Percentiles rank a stretch among this genome's conserved stretches.
Evolutionary conservation across 37 sponge, comb jelly and placozoan genomes (phyloP).

Genomic region (Halichondria panicea): DNA sequence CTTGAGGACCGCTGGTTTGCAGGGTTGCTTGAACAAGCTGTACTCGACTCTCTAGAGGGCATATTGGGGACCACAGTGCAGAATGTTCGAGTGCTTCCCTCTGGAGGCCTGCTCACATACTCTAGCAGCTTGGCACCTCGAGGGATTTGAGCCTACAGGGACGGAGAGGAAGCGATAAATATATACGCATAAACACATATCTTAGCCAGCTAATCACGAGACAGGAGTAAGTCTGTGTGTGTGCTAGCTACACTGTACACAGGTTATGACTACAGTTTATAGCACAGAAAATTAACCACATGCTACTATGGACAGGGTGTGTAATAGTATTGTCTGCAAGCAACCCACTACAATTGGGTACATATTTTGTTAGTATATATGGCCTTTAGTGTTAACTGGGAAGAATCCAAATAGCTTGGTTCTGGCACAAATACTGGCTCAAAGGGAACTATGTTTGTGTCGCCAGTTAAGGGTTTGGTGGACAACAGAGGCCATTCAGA

Average conservation of each 20-base stretch:
- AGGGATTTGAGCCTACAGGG: conserved; percentile 75
- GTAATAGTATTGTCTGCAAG: too few species aligned
- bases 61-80: conserved; percentile 79
- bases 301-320: too few species aligned
- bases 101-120: conserved; percentile 75
- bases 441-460: too few species aligned
- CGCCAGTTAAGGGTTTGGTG: too few species aligned
- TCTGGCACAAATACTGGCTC: too few species aligned
- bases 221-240: not conserved
- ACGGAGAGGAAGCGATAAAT: not conserved
- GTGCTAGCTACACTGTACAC: not conserved
- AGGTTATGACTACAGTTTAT: too few species aligned
- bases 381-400: too few species aligned
- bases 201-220: not conserved
- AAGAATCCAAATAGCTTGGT: too few species aligned
- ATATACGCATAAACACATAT: not conserved
- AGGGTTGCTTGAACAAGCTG: conserved; percentile 6
- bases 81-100: conserved; percentile 72
- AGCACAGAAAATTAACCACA: too few species aligned
- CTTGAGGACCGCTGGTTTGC: conserved; percentile 25
- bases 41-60: not conserved
- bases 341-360: too few species aligned
- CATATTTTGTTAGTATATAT: too few species aligned
- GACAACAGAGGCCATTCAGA: too few species aligned
- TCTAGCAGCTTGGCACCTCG: conserved; percentile 45